Base-by-base conservation (phyloP, 2,888 invertebrate genomes). In the Autographa pulchrina region DNA sequence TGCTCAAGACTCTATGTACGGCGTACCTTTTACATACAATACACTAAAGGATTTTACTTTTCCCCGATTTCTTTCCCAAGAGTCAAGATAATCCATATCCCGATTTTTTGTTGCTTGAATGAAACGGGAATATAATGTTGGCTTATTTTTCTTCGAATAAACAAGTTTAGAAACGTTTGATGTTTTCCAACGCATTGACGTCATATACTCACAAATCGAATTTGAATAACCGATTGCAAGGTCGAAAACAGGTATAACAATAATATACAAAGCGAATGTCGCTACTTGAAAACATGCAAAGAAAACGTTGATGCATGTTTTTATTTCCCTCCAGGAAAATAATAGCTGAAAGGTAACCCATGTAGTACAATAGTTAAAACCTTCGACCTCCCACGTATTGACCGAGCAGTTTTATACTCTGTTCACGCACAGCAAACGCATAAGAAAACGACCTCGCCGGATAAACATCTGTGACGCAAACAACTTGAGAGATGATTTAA, bases 381-480 rank as follows among this genome's bases (percentile, higher is more conserved):
- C 48, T 35, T 62, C 68, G 74, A 77, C 75, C 75, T 48, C 75
- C 62, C 80, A 81, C 68, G 60, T 61, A 64, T 69, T 73, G 68
- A 72, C 68, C 62, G 66, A 70, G 73, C 64, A 43, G 64, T 80
- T 81, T 70, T 65, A 69, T 68, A 79, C 68, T 59, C 76, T 65
- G 75, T 79, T 70, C 84, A 85, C 80, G 82, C 80, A 79, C 80
- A 79, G 71, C 74, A 77, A 78, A 84, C 79, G 75, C 82, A 78
- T 73, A 67, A 69, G 74, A 79, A 74, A 77, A 72, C 78, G 85
- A 75, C 84, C 86, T 85, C 84, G 79, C 70, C 72, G 81, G 80
- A 83, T 80, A 79, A 82, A 77, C 79, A 80, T 69, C 81, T 74
- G 74, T 89, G 88, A 89, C 89, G 88, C 86, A 88, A 85, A 82